Percentiles rank a stretch among this genome's conserved stretches.
Conservation (phyloP, 2,113 vertebrate species). For the Siniperca chuatsi region DNA sequence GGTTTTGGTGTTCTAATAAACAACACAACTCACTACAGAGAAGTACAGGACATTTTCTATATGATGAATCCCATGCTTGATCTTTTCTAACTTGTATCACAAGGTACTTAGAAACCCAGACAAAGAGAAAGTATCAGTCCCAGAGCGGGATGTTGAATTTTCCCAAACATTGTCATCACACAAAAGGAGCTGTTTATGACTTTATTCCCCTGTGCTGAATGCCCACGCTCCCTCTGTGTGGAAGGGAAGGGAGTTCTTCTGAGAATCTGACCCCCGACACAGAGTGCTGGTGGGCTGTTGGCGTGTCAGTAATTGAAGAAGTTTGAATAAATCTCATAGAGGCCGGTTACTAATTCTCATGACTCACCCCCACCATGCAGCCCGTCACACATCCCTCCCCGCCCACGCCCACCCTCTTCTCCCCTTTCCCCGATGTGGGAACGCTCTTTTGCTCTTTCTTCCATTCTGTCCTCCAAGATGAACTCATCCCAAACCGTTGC, state of each 20-base stretch:
- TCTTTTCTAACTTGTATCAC: neutral
- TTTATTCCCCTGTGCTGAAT: neutral
- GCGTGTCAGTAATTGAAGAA: conserved; percentile 43
- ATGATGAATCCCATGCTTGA: neutral
- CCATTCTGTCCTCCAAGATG: conserved; percentile 72
- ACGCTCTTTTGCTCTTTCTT: conserved; percentile 69
- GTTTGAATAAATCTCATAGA: conserved; percentile 64
- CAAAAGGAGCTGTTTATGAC: conserved; percentile 42
- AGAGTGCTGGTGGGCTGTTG: conserved; percentile 37
- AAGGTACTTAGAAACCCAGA: neutral
- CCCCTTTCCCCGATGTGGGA: conserved; percentile 66
- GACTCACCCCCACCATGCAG: conserved; percentile 66
- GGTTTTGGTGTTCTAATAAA: conserved; percentile 25
- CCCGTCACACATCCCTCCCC: conserved; percentile 35
- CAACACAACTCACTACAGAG: neutral
- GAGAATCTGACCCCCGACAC: conserved; percentile 53
- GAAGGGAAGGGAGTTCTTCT: conserved; percentile 44
- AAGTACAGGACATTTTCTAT: neutral
- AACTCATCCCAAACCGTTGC: conserved; percentile 74
- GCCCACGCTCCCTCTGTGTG: conserved; percentile 8
- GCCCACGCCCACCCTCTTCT: conserved; percentile 11
- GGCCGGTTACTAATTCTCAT: conserved; percentile 68
- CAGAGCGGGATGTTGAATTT: conserved; percentile 25
- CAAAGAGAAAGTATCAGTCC: neutral
- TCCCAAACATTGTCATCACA: conserved; percentile 34